phyloP scores from a whole-genome alignment of 2,797 vertebrate genomes.

The Phaenicophaeus curvirostris region DNA sequence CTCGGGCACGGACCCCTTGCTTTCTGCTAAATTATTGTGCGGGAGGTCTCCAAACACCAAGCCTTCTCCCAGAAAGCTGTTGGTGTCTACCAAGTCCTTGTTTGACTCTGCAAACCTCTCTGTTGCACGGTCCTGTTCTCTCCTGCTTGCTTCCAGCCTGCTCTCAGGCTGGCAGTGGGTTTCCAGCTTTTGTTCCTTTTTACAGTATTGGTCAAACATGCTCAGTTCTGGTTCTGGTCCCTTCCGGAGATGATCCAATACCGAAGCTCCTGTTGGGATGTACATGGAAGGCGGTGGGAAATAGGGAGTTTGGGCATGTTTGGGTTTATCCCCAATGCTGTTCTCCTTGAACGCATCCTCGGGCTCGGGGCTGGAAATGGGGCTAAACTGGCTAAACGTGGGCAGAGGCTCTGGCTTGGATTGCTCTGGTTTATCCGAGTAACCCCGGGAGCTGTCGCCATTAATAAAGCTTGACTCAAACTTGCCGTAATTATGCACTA shows the following conservation, averaged over 20 bases:
- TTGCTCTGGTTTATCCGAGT: constrained; percentile 80
- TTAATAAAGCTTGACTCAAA: constrained; percentile 87
- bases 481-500: constrained; percentile 81
- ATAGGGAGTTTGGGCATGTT: constrained; percentile 80
- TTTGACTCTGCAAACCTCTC: constrained; percentile 61
- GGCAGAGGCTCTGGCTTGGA: constrained; percentile 83
- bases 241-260: constrained; percentile 79
- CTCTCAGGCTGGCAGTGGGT: constrained; percentile 56
- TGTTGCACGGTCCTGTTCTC: constrained; percentile 59
- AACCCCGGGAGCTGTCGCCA: constrained; percentile 82
- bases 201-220: constrained; percentile 86
- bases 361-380: constrained; percentile 90
- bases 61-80: constrained; percentile 68
- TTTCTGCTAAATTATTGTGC: constrained; percentile 69
- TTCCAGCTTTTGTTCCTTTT: constrained; percentile 81
- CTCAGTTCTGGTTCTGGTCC: constrained; percentile 79
- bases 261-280: constrained; percentile 75
- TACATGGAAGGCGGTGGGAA: constrained; percentile 81
- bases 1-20: constrained; percentile 71
- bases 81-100: constrained; percentile 74
- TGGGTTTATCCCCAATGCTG: constrained; percentile 77
- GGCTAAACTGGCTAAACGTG: constrained; percentile 89
- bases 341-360: constrained; percentile 82
- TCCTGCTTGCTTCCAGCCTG: constrained; percentile 51
- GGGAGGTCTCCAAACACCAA: constrained; percentile 73